Conservation (phyloP, 2,888 invertebrate species). For the Tachina grossa region DNA sequence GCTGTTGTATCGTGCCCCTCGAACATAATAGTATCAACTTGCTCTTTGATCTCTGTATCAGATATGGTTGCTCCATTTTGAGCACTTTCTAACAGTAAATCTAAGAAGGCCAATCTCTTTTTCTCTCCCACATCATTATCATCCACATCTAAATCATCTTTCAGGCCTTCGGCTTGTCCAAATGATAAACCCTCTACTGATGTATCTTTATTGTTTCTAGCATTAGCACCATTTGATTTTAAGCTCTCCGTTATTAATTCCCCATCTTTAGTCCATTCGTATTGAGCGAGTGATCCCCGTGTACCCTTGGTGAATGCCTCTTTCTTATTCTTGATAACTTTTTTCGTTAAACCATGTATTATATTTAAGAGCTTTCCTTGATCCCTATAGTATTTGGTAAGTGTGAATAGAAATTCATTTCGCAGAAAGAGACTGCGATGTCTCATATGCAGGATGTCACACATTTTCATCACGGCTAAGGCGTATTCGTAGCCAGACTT, state of each 20-base stretch:
- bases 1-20: constrained; percentile 94
- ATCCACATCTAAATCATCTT: constrained; percentile 92
- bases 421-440: constrained; percentile 91
- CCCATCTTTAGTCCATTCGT: constrained; percentile 74
- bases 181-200: constrained; percentile 88
- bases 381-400: constrained; percentile 89
- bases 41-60: constrained; percentile 91
- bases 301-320: constrained; percentile 88
- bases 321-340: constrained; percentile 90
- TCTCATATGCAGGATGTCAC: constrained; percentile 91
- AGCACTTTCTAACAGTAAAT: constrained; percentile 91
- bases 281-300: constrained; percentile 82
- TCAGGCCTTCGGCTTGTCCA: constrained; percentile 88
- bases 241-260: constrained; percentile 69
- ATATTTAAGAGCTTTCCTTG: constrained; percentile 89
- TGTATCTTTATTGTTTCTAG: constrained; percentile 60
- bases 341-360: constrained; percentile 91
- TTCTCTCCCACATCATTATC: constrained; percentile 91
- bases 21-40: constrained; percentile 94
- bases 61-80: constrained; percentile 88
- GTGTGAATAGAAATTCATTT: constrained; percentile 90
- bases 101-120: constrained; percentile 93
- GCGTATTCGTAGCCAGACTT: constrained; percentile 93
- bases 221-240: constrained; percentile 50
- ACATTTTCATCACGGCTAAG: constrained; percentile 95